Evolutionary conservation across 30 jellyfish, hydroid and myxozoan genomes (phyloP), one percentile per base, ranked within the genome.

Genomic region (Mastigias papua): DNA sequence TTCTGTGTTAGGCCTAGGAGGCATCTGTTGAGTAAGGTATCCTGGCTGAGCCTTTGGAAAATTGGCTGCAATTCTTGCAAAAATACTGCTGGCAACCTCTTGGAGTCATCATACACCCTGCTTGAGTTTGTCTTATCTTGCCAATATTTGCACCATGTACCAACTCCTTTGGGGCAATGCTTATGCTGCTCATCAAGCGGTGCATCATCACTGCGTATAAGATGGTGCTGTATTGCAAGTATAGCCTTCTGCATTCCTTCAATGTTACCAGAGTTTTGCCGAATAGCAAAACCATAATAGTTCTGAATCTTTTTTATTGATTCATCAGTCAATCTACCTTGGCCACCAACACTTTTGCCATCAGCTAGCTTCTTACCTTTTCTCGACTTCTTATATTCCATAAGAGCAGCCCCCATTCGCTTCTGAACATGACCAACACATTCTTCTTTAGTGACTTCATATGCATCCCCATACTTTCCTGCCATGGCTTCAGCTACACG

Each of bases 321-420:
- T 0, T 42, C 62, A 1, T 69, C 78, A 16, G 86, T 84, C 51
- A 84, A 27, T 30, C 87, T 84, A 0, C 76, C 84, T 25, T 69
- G 37, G 32, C 91, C 91, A 0, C 91, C 91, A 81, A 81, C 76
- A n/a, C 20, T 15, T 68, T 81, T 81, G 46, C 91, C 75, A 48
- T 65, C 76, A 27, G 73, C 71, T 21, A 64, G 84, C 70, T 81
- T 65, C 27, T 57, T 26, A 9, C 84, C 22, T 48, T 68, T 32
- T 17, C 21, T 32, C 6, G 33, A 25, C 0, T 29, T 63, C 48
- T 48, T 31, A 1, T 27, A 3, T 21, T 34, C 37, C 6, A 78
- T 17, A 34, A 80, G 29, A 9, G 73, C 73, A 6, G 90, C 68
- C 9, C 90, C 90, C 13, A 63, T 32, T 0, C 90, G 70, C 58